Base-by-base conservation (phyloP, 1,140 invertebrate genomes). In the Aphaenogaster rudis region DNA sequence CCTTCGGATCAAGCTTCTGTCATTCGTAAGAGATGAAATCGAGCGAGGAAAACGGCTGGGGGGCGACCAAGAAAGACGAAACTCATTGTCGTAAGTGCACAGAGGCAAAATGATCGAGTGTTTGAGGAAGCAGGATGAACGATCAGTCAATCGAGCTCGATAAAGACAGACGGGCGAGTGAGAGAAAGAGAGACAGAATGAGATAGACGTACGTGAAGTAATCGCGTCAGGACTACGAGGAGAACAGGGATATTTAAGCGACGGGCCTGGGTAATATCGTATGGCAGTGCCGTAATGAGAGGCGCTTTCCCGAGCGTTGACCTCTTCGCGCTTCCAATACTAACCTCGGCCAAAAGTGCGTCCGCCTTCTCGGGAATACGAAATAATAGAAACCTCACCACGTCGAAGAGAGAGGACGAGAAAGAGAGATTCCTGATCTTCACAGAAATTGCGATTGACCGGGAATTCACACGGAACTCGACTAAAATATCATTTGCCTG, bases 221-320 rank as follows among this genome's bases (percentile, higher is more conserved):
- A 63, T 76, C 28, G 39, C 21, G 66, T 21, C 61, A 72, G 81
- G 63, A 79, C 64, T 39, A 57, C n/a, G 61, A 36, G 15, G 28
- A 52, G 50, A 61, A n/a, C 42, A 63, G 81, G 71, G 82, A 86
- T 79, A 66, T 86, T 78, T 77, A 39, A 90, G 89, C 61, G 82
- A 90, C 90, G 89, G 85, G 87, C 57, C 88, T 66, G 86, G 79
- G 79, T 90, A 90, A 91, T 91, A 89, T 89, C 90, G 72, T 88
- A 88, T 88, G 69, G 88, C 86, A 91, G 90, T 89, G 90, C 86
- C 69, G 88, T 90, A 91, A 91, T 88, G 88, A 91, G 88, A 94
- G 92, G 91, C 91, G 92, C 92, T 95, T 95, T 95, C 91, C 92
- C 92, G 94, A 93, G 89, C 94, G 92, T 95, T 95, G 94, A 95